Base-by-base conservation (phyloP, 64 coral and sea anemone genomes). In the Dendrophyllia cribrosa region DNA sequence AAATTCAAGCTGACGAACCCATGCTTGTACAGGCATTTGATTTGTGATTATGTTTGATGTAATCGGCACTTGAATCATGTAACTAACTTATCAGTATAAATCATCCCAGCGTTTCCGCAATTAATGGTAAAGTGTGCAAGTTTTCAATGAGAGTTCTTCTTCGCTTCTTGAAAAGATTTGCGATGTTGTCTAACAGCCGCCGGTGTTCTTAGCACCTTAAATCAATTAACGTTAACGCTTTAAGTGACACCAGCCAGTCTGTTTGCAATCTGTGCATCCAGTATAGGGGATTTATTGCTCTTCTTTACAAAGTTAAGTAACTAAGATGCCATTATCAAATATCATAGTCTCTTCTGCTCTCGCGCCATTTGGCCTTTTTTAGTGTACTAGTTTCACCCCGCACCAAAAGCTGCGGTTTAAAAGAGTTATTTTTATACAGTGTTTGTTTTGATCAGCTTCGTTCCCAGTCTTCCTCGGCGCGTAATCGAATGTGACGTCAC, bases 181-280 rank as follows among this genome's bases (percentile, higher is more conserved):
- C 24, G 11, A 61, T 61, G 24, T 61, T 80, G 25, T 15, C 8
- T 9, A 25, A 76, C 74, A 14, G 56, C 60, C 23, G 55, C 43
- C 77, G 43, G 77, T 61, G 21, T 80, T 78, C 77, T 80, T 34
- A 17, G 58, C 56, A 80, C 43, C 16, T 16, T 55, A 60, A 80
- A 61, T 80, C 77, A 80, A 80, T 80, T 80, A 80, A 15, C 77
- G 61, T 1, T 75, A 43, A 61, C 13, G 16, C 24, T 59, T 56
- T 25, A 56, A 53, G 76, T 78, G 76, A 80, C 77, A 80, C 77
- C 77, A 60, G 14, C 58, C 2, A 17, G 77, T 80, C 77, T 80
- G 24, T n/a, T 80, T 25, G 5, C 13, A 60, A 75, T 43, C 43
- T 25, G 8, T 62, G 14, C 26, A 22, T 43, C 16, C 77, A 80